Evolutionary conservation across 2,797 vertebrate genomes (phyloP), one percentile per base, ranked within the genome.

Genomic region (Trematomus bernacchii): DNA sequence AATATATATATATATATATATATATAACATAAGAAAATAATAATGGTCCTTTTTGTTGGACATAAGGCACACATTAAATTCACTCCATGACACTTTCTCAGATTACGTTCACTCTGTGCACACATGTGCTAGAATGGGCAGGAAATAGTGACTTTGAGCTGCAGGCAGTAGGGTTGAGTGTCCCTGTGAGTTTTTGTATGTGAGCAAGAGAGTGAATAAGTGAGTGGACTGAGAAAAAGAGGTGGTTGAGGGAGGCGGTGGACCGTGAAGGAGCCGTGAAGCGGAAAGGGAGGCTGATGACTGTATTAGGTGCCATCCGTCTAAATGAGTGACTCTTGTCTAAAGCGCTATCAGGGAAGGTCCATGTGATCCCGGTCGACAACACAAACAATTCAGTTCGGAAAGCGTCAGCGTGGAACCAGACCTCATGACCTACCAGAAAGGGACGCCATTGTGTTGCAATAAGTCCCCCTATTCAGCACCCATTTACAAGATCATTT

Each of bases 71-170:
- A 66, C 76, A 73, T 70, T 43, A 67, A 54, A 27, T 42, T 65
- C 43, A 69, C 50, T 65, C 37, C 48, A 78, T 76, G 70, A 65
- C 72, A 65, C 80, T 73, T 79, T 73, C 61, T 84, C 70, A 73
- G 47, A 86, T 87, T 86, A 85, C 57, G 83, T 76, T 82, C 83
- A 81, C 80, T 78, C 18, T 55, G 16, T 83, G 85, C 80, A 77
- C 77, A 37, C 8, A 85, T 69, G 37, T 76, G 71, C 66, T 70
- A 76, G 58, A 62, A 27, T 65, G 71, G 79, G 64, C 77, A 77
- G 51, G 48, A 77, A 82, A 65, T 63, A 76, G 72, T 83, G 77
- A 86, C 79, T 85, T 67, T 70, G 27, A 50, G 82, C 83, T 80
- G 44, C 71, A 71, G 80, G 79, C 68, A 13, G n/a, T 53, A 30